Base-by-base conservation (phyloP, 2,888 invertebrate genomes). In the Agrilus cyanescens region DNA sequence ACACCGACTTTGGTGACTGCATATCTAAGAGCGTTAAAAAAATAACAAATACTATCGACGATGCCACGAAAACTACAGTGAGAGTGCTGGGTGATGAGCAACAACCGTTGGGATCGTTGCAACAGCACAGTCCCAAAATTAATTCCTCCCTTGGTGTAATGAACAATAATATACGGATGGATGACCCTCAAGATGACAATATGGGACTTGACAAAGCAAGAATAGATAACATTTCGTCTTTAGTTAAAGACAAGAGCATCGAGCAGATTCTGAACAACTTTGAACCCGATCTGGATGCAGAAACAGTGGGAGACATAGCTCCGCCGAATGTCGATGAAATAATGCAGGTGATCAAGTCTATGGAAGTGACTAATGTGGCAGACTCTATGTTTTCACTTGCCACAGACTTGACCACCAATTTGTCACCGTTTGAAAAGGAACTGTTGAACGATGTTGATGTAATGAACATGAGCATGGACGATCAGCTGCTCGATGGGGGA, bases 341-440 rank as follows among this genome's bases (percentile, higher is more conserved):
- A 40, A 71, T 86, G 52, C 82, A 83, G 61, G 85, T 80, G 3
- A 79, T 87, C 37, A 84, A 84, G 63, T 82, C 80, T 6, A 75
- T 86, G 52, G 85, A 84, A 53, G 71, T 68, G 15, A 72, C 71
- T 47, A 60, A 67, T 43, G 75, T 56, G 42, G 47, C 57, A 40
- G 63, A 59, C 41, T 52, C 57, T 30, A 60, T 64, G 38, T 65
- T 65, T 48, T 59, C 61, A 4, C 58, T 64, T 16, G 51, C 58
- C 7, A 51, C 57, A 5, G 65, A 66, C 47, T 49, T 65, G 39
- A 55, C 61, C 5, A 57, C 58, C 43, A 57, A 56, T 47, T 47
- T 61, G 32, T 40, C 49, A n/a, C 54, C 57, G 12, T 57, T 63
- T 39, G 63, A 62, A 38, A 63, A 64, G 43, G 66, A 64, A 43